A percentile compares a stretch with the other conserved stretches of the same genome.
phyloP scores from a whole-genome alignment of 2,888 invertebrate species.

The Nemotelus nigrinus region DNA sequence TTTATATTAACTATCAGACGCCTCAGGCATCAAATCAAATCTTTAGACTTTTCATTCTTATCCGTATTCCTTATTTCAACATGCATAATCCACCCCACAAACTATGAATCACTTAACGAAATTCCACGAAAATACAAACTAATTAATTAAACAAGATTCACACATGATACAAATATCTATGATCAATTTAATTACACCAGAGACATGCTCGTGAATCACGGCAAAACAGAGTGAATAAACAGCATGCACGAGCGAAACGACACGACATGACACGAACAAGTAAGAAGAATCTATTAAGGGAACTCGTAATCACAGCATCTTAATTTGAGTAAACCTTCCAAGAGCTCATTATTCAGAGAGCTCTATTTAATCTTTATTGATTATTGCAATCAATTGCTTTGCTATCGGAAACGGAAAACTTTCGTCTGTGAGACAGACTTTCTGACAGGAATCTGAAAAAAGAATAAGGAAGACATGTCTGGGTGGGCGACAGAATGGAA shows the following conservation, averaged over 20 bases:
- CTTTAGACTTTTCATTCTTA: too few species aligned
- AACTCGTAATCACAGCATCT: slow-evolving; percentile 21
- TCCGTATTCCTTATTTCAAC: too few species aligned
- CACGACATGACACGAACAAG: not conserved
- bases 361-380: slow-evolving; percentile 29
- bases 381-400: slow-evolving; percentile 16
- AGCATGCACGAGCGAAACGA: not conserved
- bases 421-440: too few species aligned
- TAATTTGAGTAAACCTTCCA: slow-evolving; percentile 22
- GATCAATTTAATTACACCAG: slow-evolving; percentile 19
- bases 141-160: slow-evolving; percentile 25
- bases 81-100: too few species aligned
- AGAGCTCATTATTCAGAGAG: slow-evolving; percentile 32
- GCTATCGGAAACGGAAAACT: too few species aligned
- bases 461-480: too few species aligned
- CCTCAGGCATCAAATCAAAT: too few species aligned
- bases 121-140: not conserved
- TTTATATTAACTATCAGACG: too few species aligned
- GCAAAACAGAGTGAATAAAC: not conserved
- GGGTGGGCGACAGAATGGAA: too few species aligned
- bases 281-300: not conserved
- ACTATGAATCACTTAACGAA: too few species aligned
- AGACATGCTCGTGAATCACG: slow-evolving; percentile 6
- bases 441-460: too few species aligned
- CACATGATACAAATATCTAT: slow-evolving; percentile 21